Evolutionary conservation across 2,888 invertebrate species (phyloP), one percentile per base, ranked within the genome.

Genomic region (Drosophila bunnanda): DNA sequence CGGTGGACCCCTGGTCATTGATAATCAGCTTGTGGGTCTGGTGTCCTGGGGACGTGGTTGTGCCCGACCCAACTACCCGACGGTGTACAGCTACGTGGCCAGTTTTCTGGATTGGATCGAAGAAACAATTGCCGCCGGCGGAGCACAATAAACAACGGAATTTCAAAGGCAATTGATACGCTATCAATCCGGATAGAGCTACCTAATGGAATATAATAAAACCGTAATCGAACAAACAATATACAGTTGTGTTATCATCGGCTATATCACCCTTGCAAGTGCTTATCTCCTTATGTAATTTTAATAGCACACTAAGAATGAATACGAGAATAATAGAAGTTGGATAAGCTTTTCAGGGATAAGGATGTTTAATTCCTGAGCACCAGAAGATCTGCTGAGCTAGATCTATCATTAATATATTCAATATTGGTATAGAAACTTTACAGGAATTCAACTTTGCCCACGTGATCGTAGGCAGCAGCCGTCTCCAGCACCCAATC

Each of bases 21-120:
- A 90, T 34, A 81, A 78, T 15, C 64, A 83, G 34, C 76, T 92
- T 12, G 86, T 91, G 30, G 92, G 93, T 6, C 84, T 93, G 22
- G 93, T 93, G 0, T 93, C 93, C 1, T 93, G 93, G 93, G 93
- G 93, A 3, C 89, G 92, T 25, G 93, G 93, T 1, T 93, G 93
- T 76, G 93, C 91, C 4, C 81, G 91, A 1, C 90, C 91, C 2
- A 91, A 91, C 64, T 93, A 90, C 74, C 93, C 93, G 0, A 91
- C 93, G 3, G 93, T 93, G 0, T 93, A 93, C 75, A 92, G 93
- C 0, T 88, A 91, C 68, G 91, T 93, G 1, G 80, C 84, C 9
- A 76, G 84, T 36, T 73, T 90, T 4, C 75, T 79, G 39, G 53
- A 80, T 13, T 92, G 91, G 91, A 90, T 91, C 65, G 80, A 81